Percentiles rank a stretch among this genome's conserved stretches.
Conservation (phyloP, 1,140 invertebrate species). For the Lordiphosa collinella region DNA sequence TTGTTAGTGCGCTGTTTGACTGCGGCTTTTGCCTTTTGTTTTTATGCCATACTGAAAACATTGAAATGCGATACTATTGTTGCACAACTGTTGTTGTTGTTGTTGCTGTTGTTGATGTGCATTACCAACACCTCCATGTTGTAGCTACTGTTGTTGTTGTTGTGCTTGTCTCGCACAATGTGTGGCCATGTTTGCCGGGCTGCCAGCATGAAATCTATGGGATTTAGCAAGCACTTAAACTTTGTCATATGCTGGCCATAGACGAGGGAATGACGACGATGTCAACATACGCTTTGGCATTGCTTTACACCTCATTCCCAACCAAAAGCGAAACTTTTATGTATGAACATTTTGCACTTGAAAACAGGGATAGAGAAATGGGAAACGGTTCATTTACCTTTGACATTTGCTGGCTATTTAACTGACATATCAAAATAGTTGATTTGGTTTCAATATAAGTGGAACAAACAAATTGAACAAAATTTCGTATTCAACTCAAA, state of each 20-base stretch:
- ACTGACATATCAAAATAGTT: too few relatives aligned
- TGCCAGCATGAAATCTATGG: conserved; percentile 75
- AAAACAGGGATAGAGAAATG: conserved; percentile 32
- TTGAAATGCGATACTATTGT: conserved; percentile 74
- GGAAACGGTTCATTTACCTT: conserved; percentile 69
- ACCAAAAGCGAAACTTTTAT: background rate
- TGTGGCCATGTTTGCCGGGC: conserved; percentile 68
- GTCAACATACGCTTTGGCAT: conserved; percentile 37
- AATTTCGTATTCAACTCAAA: background rate
- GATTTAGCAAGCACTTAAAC: conserved; percentile 77
- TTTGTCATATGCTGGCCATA: conserved; percentile 58
- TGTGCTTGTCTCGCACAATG: conserved; percentile 68
- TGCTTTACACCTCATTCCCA: conserved; percentile 34
- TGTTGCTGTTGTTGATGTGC: conserved; percentile 36
- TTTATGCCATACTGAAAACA: conserved; percentile 74
- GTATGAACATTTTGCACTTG: conserved; percentile 56
- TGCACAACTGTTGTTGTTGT: conserved; percentile 48
- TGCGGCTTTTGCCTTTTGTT: conserved; percentile 74
- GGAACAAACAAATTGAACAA: too few relatives aligned
- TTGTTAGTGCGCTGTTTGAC: conserved; percentile 65
- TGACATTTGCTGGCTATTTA: conserved; percentile 24
- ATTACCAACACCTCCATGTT: conserved; percentile 60
- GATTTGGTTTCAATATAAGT: too few relatives aligned
- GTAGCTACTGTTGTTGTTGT: conserved; percentile 13
- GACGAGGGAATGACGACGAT: conserved; percentile 33